Evolutionary conservation across 2,888 invertebrate genomes (phyloP), one percentile per base, ranked within the genome.

Genomic region (Eristalis intricaria): DNA sequence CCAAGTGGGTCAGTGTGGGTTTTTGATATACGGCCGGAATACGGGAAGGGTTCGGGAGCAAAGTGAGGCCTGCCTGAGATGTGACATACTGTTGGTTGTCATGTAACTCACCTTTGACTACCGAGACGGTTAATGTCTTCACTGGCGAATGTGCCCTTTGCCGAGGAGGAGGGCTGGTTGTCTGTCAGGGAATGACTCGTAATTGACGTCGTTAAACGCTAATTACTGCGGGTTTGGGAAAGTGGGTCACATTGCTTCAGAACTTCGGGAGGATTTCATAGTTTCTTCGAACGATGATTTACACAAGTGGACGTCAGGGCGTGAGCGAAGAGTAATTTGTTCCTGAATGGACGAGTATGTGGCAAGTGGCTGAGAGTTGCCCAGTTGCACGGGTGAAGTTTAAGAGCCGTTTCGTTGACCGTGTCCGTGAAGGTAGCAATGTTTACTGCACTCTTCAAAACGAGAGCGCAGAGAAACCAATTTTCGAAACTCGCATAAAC

Each of bases 1-100:
- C 11, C 38, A 78, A 78, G 58, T 86, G 65, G 85, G 85, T 69
- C 85, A 77, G 40, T 32, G 23, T 56, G 50, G 35, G 77, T 60
- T 66, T 70, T 66, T 56, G 69, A 75, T 77, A 56, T 29, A 29
- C 63, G 50, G 50, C 2, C 50, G 19, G 19, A 19, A 19, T 43
- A 19, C 19, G 50, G 19, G 19, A 19, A 8, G 19, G 50, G 50
- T 19, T 50, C 50, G 50, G 19, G 1, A 19, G 50, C 50, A 50
- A 13, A 13, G 13, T 38, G 38, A 13, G 19, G 1, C 50, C 8
- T 8, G 5, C 19, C 19, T 5, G n/a, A 19, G 19, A 38, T 13
- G 38, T 38, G 38, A 13, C 38, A 38, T 38, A 13, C 38, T 38
- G 13, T 38, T 38, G 38, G 50, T 19, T 50, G 50, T 19, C 50